Base-by-base conservation (phyloP, 2,888 invertebrate species). In the Prenolepis imparis region DNA sequence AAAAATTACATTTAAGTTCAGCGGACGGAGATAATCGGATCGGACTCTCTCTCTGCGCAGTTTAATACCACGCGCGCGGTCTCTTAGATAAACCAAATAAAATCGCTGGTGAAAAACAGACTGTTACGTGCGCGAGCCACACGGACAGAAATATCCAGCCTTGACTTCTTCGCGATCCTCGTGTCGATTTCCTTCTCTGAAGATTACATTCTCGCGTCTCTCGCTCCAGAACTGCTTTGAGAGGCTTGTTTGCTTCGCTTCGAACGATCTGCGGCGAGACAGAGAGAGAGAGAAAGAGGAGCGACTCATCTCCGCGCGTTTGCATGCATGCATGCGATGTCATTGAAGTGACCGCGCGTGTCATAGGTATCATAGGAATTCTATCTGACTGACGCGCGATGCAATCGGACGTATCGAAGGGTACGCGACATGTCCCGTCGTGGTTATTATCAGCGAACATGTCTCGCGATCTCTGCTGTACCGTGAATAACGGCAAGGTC, bases 91-190 rank as follows among this genome's bases (percentile, higher is more conserved):
- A 78, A 44, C 59, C 8, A 68, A 59, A 59, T 78, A 59, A 78
- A 44, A 70, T 18, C 18, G 59, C 57, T 59, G 59, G 32, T 48
- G 52, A 39, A 67, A 44, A 57, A 32, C 41, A 68, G 41, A 59
- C 57, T 36, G 24, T 78, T 70, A 59, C 59, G 57, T 28, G 59
- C 57, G 57, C 55, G 68, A 67, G 67, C 41, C 8, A 28, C 57
- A 5, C 36, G 36, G 41, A 78, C 72, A 70, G 78, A 78, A 78
- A 78, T 78, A 70, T 59, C 72, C 52, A 78, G 44, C 78, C 78
- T 78, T 78, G 78, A 78, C 72, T 78, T 72, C 72, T 41, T 68
- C 44, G 57, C 32, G 68, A 78, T 78, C 59, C 28, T 21, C 24
- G 66, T 21, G 32, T 78, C 41, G 70, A 78, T 78, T 78, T 78